Percentiles rank a stretch among this genome's conserved stretches.
Conservation (phyloP, 2,797 vertebrate genomes). For the Sciurus carolinensis region DNA sequence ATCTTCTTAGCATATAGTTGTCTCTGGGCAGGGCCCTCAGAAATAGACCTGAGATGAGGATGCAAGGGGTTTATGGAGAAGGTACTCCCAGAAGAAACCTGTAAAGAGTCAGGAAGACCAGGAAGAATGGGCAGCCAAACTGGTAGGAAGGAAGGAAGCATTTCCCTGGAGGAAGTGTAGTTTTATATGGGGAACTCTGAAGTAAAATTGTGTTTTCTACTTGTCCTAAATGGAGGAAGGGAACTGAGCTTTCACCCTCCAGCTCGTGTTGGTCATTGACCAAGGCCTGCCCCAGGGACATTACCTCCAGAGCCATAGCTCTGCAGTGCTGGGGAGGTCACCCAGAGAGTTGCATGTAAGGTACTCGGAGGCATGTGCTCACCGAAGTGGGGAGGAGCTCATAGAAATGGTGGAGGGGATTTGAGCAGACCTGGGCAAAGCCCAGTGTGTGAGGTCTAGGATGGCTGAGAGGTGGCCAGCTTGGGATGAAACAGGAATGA, state of each 20-base stretch:
- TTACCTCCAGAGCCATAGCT: background rate
- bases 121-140: background rate
- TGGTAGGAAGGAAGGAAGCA: conserved; percentile 12
- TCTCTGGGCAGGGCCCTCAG: background rate
- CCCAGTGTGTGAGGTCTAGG: background rate
- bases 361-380: background rate
- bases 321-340: background rate
- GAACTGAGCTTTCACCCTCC: background rate
- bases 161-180: background rate
- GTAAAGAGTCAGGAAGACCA: background rate
- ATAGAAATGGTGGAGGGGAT: background rate
- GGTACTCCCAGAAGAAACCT: background rate
- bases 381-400: background rate
- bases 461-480: background rate
- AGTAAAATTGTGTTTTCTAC: background rate
- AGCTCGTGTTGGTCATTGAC: background rate
- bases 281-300: background rate
- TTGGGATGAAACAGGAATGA: background rate
- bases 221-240: background rate
- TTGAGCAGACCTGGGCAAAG: conserved; percentile 22
- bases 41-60: background rate
- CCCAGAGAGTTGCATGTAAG: background rate
- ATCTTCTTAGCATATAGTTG: background rate
- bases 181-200: background rate
- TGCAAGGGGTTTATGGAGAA: background rate